Conservation (phyloP, 1,140 invertebrate genomes). For the Drosophila auraria region DNA sequence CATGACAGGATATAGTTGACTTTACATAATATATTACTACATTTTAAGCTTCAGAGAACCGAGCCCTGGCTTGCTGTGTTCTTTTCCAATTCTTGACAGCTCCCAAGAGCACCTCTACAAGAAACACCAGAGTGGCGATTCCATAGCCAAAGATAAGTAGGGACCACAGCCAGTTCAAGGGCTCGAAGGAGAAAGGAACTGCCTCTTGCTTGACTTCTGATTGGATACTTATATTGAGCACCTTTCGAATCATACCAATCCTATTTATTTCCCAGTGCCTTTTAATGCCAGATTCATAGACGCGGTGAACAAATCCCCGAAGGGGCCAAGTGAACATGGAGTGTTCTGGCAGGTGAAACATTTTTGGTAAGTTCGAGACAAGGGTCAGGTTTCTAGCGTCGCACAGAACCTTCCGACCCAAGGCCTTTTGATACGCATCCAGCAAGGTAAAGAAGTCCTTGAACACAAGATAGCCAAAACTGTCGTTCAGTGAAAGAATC, state of each 20-base stretch:
- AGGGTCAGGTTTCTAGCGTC: not conserved
- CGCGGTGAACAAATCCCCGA: not conserved
- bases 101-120: constrained; percentile 15
- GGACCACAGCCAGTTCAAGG: constrained; percentile 27
- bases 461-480: not conserved
- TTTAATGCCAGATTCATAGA: constrained; percentile 6
- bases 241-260: not conserved
- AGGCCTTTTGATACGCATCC: not conserved
- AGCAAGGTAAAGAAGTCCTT: not conserved
- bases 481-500: constrained; percentile 10
- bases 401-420: constrained; percentile 9
- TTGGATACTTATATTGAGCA: not conserved
- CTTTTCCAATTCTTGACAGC: not conserved
- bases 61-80: not conserved
- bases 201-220: not conserved
- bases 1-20: not conserved
- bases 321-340: constrained; percentile 27
- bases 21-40: too few species aligned
- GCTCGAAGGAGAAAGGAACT: constrained; percentile 3
- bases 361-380: not conserved
- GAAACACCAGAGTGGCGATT: constrained; percentile 13
- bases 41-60: not conserved
- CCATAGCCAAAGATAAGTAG: constrained; percentile 21
- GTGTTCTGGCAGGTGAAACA: constrained; percentile 7
- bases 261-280: not conserved